Evolutionary conservation across 2,888 invertebrate genomes (phyloP).

Genomic region (Eurytoma californica): DNA sequence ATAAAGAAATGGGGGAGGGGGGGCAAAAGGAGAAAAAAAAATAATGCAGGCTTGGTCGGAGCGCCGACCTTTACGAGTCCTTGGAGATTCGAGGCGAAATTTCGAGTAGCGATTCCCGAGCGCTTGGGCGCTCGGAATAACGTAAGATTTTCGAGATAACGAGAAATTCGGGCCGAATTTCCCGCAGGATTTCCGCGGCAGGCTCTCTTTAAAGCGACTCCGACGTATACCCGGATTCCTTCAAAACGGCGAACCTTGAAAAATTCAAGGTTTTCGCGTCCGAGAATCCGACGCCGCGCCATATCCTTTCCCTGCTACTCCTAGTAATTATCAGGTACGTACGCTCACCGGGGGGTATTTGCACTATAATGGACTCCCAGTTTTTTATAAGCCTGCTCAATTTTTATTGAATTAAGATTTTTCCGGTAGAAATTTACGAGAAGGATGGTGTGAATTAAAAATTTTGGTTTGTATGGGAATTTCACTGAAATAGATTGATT

Average conservation of each 20-base stretch:
- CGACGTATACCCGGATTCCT: neutral
- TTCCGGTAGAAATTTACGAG: neutral
- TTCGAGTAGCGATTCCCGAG: slow-evolving; percentile 33
- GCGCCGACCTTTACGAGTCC: slow-evolving; percentile 47
- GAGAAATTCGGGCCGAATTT: slow-evolving; percentile 62
- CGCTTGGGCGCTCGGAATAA: slow-evolving; percentile 14
- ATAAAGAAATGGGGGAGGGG: neutral
- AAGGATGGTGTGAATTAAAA: neutral
- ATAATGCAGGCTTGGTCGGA: neutral
- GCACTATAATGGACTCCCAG: neutral
- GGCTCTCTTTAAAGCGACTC: slow-evolving; percentile 14
- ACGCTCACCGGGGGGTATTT: neutral
- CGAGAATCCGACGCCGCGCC: neutral
- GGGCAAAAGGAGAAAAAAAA: neutral
- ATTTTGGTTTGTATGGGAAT: neutral
- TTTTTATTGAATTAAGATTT: neutral
- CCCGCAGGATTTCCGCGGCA: slow-evolving; percentile 61
- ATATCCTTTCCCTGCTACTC: neutral
- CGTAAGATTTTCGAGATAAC: slow-evolving; percentile 57
- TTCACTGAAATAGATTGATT: neutral
- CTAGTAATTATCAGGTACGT: no score
- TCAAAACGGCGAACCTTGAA: slow-evolving; percentile 15
- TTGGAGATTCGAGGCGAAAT: slow-evolving; percentile 32
- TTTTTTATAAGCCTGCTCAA: neutral
- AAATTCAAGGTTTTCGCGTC: slow-evolving; percentile 20